Evolutionary conservation across 2,113 vertebrate species (phyloP), one percentile per base, ranked within the genome.

Genomic region (Thunnus maccoyii): DNA sequence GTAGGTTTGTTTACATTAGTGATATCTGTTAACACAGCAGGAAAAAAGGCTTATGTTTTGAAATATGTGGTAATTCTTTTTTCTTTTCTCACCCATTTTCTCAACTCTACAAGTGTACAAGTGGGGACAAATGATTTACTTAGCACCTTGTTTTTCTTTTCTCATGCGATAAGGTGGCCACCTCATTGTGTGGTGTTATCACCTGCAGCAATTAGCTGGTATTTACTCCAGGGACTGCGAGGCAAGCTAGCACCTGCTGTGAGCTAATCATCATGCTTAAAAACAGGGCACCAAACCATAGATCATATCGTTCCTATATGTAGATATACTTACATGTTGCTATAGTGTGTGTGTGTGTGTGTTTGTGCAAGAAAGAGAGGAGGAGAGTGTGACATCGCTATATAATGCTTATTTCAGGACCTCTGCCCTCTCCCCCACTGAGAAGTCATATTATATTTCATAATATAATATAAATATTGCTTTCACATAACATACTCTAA

Each of bases 131-230:
- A 85, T 76, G 2, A 88, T 83, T 80, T 83, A 73, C 68, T 77
- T 85, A 63, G 68, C 81, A 70, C 82, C 76, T 81, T 58, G 27
- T 74, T 72, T 64, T 73, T 54, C 57, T 22, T 69, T 67, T 84
- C 66, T 72, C 57, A 17, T 65, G 68, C 2, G 17, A 74, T 85
- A 71, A 57, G 27, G 60, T 20, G 32, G 70, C 77, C 11, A 32
- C 44, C 48, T 69, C 57, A 70, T 68, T 78, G 74, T 85, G 86
- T 61, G 69, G 76, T 56, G 80, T 83, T 87, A 89, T 84, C 82
- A 90, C 84, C 72, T 85, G 81, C 78, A 57, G 77, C 84, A 93
- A 94, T 95, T 93, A 93, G 71, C 70, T 47, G 64, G 41, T 77
- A 83, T 85, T 88, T 89, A 73, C 88, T 75, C 71, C 58, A 48